Evolutionary conservation across 2,888 invertebrate genomes (phyloP).

Genomic region (Masnerella sp.): DNA sequence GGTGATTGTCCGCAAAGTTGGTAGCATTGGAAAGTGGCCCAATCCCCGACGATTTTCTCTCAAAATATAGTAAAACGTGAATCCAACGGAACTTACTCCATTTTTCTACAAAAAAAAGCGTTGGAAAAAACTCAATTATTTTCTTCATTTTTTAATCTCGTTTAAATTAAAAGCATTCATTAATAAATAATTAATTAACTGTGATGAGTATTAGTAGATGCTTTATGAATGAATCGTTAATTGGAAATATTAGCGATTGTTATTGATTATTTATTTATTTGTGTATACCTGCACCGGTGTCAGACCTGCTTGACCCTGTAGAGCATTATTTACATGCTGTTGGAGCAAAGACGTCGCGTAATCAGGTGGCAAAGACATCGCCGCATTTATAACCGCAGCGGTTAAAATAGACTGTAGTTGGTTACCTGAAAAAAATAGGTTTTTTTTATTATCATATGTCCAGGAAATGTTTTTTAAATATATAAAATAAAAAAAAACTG

Average conservation of each 20-base stretch:
- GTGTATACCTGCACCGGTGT: constrained; percentile 71
- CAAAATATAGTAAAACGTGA: constrained; percentile 51
- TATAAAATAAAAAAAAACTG: too few relatives aligned
- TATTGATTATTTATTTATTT: too few relatives aligned
- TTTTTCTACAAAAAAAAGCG: constrained; percentile 60
- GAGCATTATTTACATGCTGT: constrained; percentile 91
- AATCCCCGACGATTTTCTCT: constrained; percentile 51
- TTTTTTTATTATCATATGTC: too few relatives aligned
- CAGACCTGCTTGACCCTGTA: constrained; percentile 80
- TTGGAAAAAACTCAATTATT: not conserved
- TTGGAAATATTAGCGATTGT: too few relatives aligned
- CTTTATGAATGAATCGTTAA: not conserved
- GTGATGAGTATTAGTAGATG: not conserved
- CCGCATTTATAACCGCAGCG: constrained; percentile 92
- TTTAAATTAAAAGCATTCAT: too few relatives aligned
- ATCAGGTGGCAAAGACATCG: constrained; percentile 90
- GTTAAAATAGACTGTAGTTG: constrained; percentile 86
- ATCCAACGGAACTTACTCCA: constrained; percentile 58
- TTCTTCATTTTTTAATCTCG: not conserved
- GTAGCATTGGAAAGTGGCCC: constrained; percentile 51
- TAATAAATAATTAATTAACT: too few relatives aligned
- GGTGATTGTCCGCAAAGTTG: constrained; percentile 45
- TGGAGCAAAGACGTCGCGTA: constrained; percentile 91
- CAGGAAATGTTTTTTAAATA: too few relatives aligned
- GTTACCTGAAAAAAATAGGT: constrained; percentile 79